Evolutionary conservation across 2,797 vertebrate species (phyloP).

Genomic region (Myripristis jacobus): DNA sequence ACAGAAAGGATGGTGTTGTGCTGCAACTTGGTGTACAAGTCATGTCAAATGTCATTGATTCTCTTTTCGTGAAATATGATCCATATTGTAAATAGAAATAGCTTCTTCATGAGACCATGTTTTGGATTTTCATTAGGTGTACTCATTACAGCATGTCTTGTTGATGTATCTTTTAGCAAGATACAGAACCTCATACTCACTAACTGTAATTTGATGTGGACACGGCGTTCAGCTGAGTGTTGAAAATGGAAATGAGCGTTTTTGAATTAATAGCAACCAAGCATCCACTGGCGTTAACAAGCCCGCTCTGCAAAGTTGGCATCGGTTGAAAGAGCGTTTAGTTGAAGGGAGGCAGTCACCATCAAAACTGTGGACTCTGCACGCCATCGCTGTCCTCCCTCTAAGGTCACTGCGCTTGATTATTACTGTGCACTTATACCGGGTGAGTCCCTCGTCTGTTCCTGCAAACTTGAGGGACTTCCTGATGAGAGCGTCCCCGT

Average conservation of each 20-base stretch:
- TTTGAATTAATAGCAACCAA: conserved; percentile 23
- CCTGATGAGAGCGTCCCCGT: conserved; percentile 15
- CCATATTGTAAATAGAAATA: no score
- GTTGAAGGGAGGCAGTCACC: conserved; percentile 13
- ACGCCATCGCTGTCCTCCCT: conserved; percentile 28
- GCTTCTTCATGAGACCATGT: conserved; percentile 15
- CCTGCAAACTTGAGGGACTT: conserved; percentile 43
- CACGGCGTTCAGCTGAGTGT: conserved; percentile 2
- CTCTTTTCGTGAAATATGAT: no score
- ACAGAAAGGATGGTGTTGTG: conserved; percentile 16
- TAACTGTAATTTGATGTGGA: background rate
- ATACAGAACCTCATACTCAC: background rate
- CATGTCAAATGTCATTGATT: no score
- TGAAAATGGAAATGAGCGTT: conserved; percentile 41
- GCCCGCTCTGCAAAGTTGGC: background rate
- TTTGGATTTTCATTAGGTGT: no score
- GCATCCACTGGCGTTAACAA: conserved; percentile 27
- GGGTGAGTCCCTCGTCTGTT: conserved; percentile 14
- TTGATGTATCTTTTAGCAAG: conserved; percentile 3
- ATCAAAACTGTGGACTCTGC: conserved; percentile 32
- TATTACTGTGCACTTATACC: conserved; percentile 34
- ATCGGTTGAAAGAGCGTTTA: conserved; percentile 35
- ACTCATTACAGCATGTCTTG: no score
- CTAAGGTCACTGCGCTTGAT: conserved; percentile 42
- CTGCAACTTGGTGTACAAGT: background rate